These are phyloP conservation scores for Drosophila obscura DNA, from an alignment of 1,140 invertebrate species.

Conservation along the genomic window DNA sequence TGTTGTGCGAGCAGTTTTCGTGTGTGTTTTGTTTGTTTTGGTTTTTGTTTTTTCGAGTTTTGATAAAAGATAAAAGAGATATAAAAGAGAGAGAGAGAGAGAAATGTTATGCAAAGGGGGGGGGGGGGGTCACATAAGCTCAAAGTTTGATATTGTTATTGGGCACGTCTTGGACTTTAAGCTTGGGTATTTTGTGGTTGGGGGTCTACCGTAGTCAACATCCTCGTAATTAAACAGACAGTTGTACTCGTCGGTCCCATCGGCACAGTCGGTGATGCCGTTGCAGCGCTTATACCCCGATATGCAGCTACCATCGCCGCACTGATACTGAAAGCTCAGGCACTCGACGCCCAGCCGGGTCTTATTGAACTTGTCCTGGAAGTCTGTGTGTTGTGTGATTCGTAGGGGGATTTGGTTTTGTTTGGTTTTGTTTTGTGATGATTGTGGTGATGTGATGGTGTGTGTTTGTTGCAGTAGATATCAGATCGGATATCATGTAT, in stretches of 20 bases:
- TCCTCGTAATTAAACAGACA: constrained; percentile 84
- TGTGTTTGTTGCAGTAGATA: constrained; percentile 1
- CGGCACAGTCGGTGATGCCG: constrained; percentile 87
- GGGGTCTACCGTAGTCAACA: constrained; percentile 64
- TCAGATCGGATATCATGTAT: no score
- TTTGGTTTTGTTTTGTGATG: constrained; percentile 20
- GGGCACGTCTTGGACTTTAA: no score
- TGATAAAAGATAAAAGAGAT: constrained; percentile 24
- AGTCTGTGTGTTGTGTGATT: constrained; percentile 49
- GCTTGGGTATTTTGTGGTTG: neutral
- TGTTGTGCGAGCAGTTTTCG: constrained; percentile 9
- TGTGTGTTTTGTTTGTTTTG: constrained; percentile 30
- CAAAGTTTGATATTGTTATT: no score
- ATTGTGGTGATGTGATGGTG: constrained; percentile 29
- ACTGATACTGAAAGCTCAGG: constrained; percentile 85
- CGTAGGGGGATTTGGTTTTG: constrained; percentile 2
- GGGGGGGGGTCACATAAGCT: neutral
- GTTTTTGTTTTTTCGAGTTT: constrained; percentile 27
- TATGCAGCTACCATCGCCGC: constrained; percentile 88
- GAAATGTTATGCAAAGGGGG: constrained; percentile 16
- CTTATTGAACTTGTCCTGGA: constrained; percentile 74
- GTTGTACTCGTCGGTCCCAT: constrained; percentile 88
- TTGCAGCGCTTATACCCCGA: constrained; percentile 87
- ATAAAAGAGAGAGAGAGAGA: constrained; percentile 4
- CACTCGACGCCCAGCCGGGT: constrained; percentile 71